A percentile compares a stretch with the other conserved stretches of the same genome.
phyloP scores from a whole-genome alignment of 2,113 vertebrate species.

The Amazona vittata region DNA sequence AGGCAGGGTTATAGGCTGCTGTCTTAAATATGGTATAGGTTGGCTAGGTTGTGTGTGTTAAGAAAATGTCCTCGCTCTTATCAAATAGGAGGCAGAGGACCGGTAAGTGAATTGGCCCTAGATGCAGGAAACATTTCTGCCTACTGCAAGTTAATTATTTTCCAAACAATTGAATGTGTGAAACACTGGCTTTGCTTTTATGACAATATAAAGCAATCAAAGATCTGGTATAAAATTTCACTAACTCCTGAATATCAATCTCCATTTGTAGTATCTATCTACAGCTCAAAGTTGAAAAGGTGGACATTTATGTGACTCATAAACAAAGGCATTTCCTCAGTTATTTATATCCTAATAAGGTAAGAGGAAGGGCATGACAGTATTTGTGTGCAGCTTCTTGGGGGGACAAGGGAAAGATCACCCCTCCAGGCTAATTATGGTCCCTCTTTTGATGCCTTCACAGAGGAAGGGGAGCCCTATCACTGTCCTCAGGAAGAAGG shows the following conservation, averaged over 20 bases:
- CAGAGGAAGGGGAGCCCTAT: not conserved
- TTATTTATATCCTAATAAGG: not conserved
- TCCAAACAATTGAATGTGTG: not conserved
- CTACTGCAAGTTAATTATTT: slow-evolving; percentile 25
- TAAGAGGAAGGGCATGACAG: not conserved
- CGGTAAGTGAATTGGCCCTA: not conserved
- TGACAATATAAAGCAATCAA: not conserved
- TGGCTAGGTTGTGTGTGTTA: not conserved
- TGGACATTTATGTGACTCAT: not conserved
- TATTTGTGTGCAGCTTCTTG: not conserved
- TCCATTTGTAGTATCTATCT: not conserved
- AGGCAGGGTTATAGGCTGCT: not conserved
- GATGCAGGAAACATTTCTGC: not conserved
- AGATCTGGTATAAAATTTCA: not conserved
- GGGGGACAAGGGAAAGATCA: not conserved
- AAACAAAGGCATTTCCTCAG: slow-evolving; percentile 17
- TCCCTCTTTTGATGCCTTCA: not conserved
- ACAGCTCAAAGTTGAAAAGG: not conserved
- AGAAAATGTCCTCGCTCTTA: not conserved
- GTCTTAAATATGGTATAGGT: not conserved
- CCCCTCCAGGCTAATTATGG: not conserved
- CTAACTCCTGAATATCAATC: not conserved
- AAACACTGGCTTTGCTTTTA: not conserved
- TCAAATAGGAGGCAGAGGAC: not conserved
- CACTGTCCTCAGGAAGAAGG: not conserved